Conservation (phyloP, 2,888 invertebrate genomes). For the Rhamnusium bicolor region DNA sequence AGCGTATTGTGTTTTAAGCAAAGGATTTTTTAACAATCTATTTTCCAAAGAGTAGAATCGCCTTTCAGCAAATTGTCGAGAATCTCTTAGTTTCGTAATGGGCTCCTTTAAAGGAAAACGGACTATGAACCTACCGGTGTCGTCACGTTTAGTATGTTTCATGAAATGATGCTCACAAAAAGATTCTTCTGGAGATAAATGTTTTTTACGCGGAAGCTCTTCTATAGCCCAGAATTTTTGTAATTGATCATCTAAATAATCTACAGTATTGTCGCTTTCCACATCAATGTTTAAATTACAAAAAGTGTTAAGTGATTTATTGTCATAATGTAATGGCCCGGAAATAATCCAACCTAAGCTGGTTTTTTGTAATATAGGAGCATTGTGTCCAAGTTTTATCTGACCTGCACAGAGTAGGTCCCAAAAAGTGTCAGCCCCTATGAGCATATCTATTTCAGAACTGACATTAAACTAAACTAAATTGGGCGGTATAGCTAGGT, state of each 20-base stretch:
- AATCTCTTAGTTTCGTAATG: not conserved
- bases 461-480: constrained; percentile 18
- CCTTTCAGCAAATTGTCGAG: not conserved
- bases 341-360: constrained; percentile 2
- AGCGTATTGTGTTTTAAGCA: not conserved
- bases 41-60: not conserved
- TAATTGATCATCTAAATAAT: not conserved
- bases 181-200: constrained; percentile 5
- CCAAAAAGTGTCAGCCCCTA: constrained; percentile 30
- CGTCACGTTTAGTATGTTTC: not conserved
- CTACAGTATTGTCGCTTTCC: not conserved
- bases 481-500: constrained; percentile 1
- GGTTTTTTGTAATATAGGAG: constrained; percentile 6
- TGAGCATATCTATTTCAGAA: constrained; percentile 21
- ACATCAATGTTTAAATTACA: not conserved
- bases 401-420: constrained; percentile 25
- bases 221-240: constrained; percentile 2
- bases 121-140: not conserved
- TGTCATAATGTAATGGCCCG: not conserved
- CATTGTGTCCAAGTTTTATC: constrained; percentile 11
- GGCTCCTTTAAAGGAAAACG: constrained; percentile 9
- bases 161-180: constrained; percentile 14
- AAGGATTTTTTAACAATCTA: not conserved
- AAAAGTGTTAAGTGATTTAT: not conserved
- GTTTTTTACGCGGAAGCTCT: not conserved